Percentiles rank a stretch among this genome's conserved stretches.
phyloP scores from a whole-genome alignment of 1,140 invertebrate genomes.

The Arion vulgaris region DNA sequence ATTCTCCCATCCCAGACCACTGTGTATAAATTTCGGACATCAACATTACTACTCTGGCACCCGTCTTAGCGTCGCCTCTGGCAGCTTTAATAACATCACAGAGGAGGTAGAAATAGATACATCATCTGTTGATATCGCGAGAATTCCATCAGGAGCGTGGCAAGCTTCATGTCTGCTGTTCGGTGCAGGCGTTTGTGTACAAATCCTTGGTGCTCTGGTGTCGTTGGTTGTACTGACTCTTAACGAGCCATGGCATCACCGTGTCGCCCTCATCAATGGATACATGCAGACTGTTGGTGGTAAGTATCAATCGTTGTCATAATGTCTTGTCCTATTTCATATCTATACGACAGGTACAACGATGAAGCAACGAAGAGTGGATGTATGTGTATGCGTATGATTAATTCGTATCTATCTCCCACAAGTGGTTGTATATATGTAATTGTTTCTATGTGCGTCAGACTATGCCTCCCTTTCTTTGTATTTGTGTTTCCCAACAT shows the following conservation, averaged over 20 bases:
- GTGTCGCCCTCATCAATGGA: slow-evolving; percentile 60
- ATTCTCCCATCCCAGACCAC: slow-evolving; percentile 29
- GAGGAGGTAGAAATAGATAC: slow-evolving; percentile 15
- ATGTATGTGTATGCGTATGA: neutral
- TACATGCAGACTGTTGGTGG: slow-evolving; percentile 65
- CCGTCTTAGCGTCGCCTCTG: neutral
- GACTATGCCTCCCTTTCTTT: too few relatives aligned
- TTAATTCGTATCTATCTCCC: too few relatives aligned
- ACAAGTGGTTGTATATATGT: neutral
- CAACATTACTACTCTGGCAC: neutral
- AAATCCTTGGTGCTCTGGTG: slow-evolving; percentile 56
- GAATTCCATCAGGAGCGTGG: slow-evolving; percentile 65
- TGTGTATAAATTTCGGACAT: slow-evolving; percentile 62
- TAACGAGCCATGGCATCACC: slow-evolving; percentile 44
- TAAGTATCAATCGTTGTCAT: too few relatives aligned
- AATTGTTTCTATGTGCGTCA: too few relatives aligned
- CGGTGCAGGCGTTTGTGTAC: slow-evolving; percentile 65
- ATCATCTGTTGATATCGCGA: slow-evolving; percentile 54
- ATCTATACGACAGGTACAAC: too few relatives aligned
- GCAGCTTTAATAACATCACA: slow-evolving; percentile 49
- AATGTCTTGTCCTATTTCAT: too few relatives aligned
- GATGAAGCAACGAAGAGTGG: too few relatives aligned
- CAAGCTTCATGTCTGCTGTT: slow-evolving; percentile 65
- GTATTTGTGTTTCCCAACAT: too few relatives aligned
- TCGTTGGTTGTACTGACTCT: slow-evolving; percentile 54